These are phyloP conservation scores for Apostichopus japonicus DNA, from an alignment of 35 echinoderm and acorn worm species.

Conservation along the genomic window DNA sequence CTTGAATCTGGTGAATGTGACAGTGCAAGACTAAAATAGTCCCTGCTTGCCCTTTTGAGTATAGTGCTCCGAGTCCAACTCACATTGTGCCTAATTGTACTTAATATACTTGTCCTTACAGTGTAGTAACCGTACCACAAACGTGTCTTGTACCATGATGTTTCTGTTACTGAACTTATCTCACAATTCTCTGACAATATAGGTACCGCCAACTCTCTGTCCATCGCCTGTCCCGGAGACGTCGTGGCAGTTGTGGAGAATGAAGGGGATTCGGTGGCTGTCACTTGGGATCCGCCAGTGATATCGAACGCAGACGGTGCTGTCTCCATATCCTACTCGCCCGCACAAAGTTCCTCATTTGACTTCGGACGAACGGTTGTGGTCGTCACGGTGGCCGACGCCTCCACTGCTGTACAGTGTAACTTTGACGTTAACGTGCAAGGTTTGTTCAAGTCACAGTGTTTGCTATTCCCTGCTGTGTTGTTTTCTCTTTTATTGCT, in stretches of 20 bases:
- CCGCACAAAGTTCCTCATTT: background rate
- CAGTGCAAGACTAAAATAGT: constrained; percentile 14
- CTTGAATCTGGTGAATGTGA: constrained; percentile 7
- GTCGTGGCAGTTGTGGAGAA: background rate
- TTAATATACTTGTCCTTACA: no score
- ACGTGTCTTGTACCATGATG: no score
- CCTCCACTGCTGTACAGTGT: background rate
- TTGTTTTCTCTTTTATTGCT: background rate
- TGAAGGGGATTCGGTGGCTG: background rate
- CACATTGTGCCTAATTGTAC: no score
- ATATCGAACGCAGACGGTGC: background rate
- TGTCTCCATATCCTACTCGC: background rate
- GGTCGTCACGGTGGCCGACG: background rate
- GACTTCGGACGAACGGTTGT: background rate
- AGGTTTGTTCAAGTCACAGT: background rate
- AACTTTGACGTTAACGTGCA: background rate
- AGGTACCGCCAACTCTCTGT: background rate
- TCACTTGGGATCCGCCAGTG: background rate
- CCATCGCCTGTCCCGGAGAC: background rate
- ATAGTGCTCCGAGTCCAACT: background rate
- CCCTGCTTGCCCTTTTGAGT: constrained; percentile 12
- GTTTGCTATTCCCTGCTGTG: background rate
- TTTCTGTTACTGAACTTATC: no score
- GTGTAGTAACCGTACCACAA: no score
- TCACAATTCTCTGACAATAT: background rate